Evolutionary conservation across 2,888 invertebrate genomes (phyloP).

Genomic region (Mactromeris polynyma): DNA sequence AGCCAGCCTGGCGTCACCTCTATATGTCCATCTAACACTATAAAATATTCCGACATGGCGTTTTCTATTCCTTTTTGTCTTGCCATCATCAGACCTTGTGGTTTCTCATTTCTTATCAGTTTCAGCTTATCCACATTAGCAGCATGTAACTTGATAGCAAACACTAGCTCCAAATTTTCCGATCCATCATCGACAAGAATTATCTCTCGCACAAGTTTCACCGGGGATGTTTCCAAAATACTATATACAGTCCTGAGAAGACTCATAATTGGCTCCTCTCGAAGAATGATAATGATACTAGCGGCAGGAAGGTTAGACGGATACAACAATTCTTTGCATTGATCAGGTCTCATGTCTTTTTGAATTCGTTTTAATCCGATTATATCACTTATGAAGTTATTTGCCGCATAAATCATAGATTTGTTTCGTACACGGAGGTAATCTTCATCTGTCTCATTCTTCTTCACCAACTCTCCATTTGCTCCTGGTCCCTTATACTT

Average conservation of each 20-base stretch:
- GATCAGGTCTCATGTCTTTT: slow-evolving; percentile 29
- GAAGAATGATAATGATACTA: slow-evolving; percentile 48
- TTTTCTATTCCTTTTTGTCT: slow-evolving; percentile 46
- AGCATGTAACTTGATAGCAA: slow-evolving; percentile 27
- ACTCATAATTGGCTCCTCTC: slow-evolving; percentile 35
- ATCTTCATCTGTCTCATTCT: neutral
- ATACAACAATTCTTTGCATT: slow-evolving; percentile 35
- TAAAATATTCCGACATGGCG: slow-evolving; percentile 32
- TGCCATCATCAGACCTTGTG: slow-evolving; percentile 46
- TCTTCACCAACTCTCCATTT: neutral
- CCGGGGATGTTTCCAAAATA: slow-evolving; percentile 49
- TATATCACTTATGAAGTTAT: slow-evolving; percentile 47
- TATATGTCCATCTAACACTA: slow-evolving; percentile 54
- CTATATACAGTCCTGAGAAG: slow-evolving; percentile 52
- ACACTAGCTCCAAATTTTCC: neutral
- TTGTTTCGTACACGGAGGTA: slow-evolving; percentile 13
- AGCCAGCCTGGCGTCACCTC: slow-evolving; percentile 55
- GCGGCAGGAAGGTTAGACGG: slow-evolving; percentile 36
- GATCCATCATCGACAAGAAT: slow-evolving; percentile 56
- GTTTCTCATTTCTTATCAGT: slow-evolving; percentile 32
- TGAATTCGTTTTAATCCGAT: slow-evolving; percentile 37
- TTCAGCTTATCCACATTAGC: slow-evolving; percentile 41
- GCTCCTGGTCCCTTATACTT: slow-evolving; percentile 22
- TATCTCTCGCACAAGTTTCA: slow-evolving; percentile 42
- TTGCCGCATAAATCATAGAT: slow-evolving; percentile 26